Conservation (phyloP, 1,140 invertebrate genomes). For the Neodiprion virginianus region DNA sequence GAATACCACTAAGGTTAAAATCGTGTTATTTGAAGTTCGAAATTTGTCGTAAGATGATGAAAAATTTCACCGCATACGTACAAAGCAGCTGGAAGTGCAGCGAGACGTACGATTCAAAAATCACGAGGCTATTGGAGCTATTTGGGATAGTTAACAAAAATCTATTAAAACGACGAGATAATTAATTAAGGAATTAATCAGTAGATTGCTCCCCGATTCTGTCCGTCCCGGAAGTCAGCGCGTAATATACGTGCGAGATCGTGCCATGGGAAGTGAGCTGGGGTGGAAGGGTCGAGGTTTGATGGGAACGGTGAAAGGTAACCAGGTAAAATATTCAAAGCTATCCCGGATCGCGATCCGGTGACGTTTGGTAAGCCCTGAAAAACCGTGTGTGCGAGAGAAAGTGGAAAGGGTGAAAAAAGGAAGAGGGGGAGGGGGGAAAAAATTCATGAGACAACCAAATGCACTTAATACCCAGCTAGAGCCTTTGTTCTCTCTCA, state of each 20-base stretch:
- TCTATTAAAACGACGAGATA: not conserved
- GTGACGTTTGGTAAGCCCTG: not conserved
- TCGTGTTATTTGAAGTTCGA: too few relatives aligned
- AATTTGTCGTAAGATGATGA: too few relatives aligned
- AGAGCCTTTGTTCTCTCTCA: slow-evolving; percentile 2
- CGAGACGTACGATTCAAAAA: too few relatives aligned
- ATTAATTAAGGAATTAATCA: not conserved
- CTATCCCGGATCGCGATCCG: not conserved
- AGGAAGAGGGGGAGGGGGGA: not conserved
- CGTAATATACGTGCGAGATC: too few relatives aligned
- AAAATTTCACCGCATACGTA: too few relatives aligned
- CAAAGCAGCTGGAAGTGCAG: too few relatives aligned
- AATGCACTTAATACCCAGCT: slow-evolving; percentile 5
- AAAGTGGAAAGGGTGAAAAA: not conserved
- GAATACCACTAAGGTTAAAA: too few relatives aligned
- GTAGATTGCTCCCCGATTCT: not conserved
- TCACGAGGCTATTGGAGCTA: not conserved
- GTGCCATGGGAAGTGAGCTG: too few relatives aligned
- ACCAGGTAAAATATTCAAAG: not conserved
- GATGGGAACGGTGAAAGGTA: not conserved
- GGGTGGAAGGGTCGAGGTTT: too few relatives aligned
- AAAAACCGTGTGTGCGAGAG: not conserved
- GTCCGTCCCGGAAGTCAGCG: too few relatives aligned
- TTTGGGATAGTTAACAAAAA: not conserved
- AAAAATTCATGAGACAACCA: slow-evolving; percentile 3